Evolutionary conservation across 2,797 vertebrate species (phyloP), one percentile per base, ranked within the genome.

Genomic region (Tapera naevia): DNA sequence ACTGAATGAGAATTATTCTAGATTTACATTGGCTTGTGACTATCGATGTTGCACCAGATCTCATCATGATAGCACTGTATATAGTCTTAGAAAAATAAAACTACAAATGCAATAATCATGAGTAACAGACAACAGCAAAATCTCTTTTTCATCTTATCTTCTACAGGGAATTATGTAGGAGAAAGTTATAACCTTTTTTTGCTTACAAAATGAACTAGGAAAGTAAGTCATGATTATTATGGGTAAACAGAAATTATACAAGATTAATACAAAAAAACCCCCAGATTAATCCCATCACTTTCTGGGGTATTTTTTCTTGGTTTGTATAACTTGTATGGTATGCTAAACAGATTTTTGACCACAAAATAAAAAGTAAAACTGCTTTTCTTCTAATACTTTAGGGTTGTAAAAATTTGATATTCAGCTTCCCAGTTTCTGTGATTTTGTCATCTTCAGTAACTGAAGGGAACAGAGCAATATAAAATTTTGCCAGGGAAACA

Each of bases 121-220:
- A 94, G 84, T 85, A 56, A 27, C 17, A 53, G 43, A 95, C 97
- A 90, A 72, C 27, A 88, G 56, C 17, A 97, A 97, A 95, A 92
- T 93, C 80, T 91, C 86, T 86, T 89, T 95, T 93, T 96, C 90
- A 74, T 88, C 69, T 76, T 94, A 78, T 58, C 86, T 78, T 58
- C 86, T 91, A 71, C 76, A 82, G 48, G 74, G 96, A 96, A 91
- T 69, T 33, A 74, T 32, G 33, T 39, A 39, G 70, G 54, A 83
- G 37, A 92, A 86, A 88, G 37, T 50, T 15, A 54, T 73, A 92
- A 61, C 48, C 37, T 61, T 61, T 89, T 89, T 89, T 91, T 73
- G 17, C 46, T 90, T 88, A 85, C 62, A 88, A 88, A 94, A 91
- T 15, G 51, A 27, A 11, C 28, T 33, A 48, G 25, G 37, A 78